Percentiles rank a stretch among this genome's conserved stretches.
These are phyloP conservation scores for Leptopilina myrica DNA, from an alignment of 2,888 invertebrate genomes.

Conservation along the genomic window DNA sequence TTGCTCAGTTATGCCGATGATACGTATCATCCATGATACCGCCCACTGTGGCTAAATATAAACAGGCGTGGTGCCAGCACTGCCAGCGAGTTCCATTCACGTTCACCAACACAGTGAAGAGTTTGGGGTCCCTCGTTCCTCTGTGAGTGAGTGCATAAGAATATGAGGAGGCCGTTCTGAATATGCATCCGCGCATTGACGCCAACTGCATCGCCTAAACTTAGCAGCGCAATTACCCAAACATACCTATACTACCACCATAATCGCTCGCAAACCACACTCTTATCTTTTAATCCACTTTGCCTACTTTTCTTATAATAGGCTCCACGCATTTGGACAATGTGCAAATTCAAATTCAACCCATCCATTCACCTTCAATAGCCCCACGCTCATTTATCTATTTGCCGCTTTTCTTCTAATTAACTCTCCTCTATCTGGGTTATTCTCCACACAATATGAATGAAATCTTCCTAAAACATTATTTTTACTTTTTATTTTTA, in stretches of 20 bases:
- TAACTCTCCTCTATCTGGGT: too few relatives aligned
- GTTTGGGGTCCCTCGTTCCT: slow-evolving; percentile 57
- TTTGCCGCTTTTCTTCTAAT: not conserved
- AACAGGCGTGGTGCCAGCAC: slow-evolving; percentile 76
- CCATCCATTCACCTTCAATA: not conserved
- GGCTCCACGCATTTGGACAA: not conserved
- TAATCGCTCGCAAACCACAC: slow-evolving; percentile 62
- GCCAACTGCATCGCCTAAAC: slow-evolving; percentile 75
- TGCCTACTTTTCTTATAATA: slow-evolving; percentile 8
- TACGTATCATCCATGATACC: slow-evolving; percentile 77
- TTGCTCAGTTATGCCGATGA: slow-evolving; percentile 76
- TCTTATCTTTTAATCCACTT: slow-evolving; percentile 39
- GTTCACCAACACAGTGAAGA: slow-evolving; percentile 65
- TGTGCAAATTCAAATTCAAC: not conserved
- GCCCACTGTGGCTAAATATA: slow-evolving; percentile 77
- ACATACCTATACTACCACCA: slow-evolving; percentile 69
- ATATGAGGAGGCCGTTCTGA: slow-evolving; percentile 74
- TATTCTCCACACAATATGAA: too few relatives aligned
- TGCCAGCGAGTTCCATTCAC: slow-evolving; percentile 76
- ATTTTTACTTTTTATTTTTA: too few relatives aligned
- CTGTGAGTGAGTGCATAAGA: slow-evolving; percentile 72
- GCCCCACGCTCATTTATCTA: not conserved
- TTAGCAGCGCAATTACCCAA: slow-evolving; percentile 76
- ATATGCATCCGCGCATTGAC: slow-evolving; percentile 76
- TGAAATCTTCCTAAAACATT: too few relatives aligned